A percentile compares a stretch with the other conserved stretches of the same genome.
These are phyloP conservation scores for Seriola dumerili DNA, from an alignment of 2,113 vertebrate species.

Conservation along the genomic window DNA sequence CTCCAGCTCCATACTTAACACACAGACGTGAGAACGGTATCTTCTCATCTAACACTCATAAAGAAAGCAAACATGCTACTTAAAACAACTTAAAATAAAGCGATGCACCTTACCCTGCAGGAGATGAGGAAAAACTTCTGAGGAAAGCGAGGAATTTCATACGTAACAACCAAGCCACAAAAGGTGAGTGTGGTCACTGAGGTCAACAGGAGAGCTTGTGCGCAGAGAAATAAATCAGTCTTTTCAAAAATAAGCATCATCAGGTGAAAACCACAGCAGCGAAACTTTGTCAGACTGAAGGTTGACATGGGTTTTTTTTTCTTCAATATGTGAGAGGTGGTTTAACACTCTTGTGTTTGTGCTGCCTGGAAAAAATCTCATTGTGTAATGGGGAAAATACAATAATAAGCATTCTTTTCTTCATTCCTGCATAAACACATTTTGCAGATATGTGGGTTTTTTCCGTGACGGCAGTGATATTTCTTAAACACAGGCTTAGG, in stretches of 20 bases:
- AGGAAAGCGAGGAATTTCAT: neutral
- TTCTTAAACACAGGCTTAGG: conserved; percentile 43
- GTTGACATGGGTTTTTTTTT: neutral
- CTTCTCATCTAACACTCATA: too few species aligned
- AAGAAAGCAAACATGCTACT: too few species aligned
- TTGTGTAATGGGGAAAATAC: neutral
- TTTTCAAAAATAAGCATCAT: neutral
- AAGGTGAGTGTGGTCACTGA: neutral
- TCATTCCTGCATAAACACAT: conserved; percentile 18
- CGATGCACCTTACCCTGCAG: neutral
- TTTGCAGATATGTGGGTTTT: conserved; percentile 42
- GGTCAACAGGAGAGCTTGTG: neutral
- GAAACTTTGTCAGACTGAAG: neutral
- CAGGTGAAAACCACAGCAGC: neutral
- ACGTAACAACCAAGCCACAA: conserved; percentile 1
- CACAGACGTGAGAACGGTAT: neutral
- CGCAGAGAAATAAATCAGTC: conserved; percentile 13
- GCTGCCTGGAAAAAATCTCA: conserved; percentile 10
- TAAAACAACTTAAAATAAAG: neutral
- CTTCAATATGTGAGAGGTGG: neutral
- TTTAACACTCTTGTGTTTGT: conserved; percentile 8
- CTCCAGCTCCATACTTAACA: neutral
- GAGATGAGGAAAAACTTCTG: too few species aligned
- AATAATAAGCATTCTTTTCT: conserved; percentile 14
- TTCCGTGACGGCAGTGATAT: conserved; percentile 41